Conservation (phyloP, 1,140 invertebrate species). For the Leptinotarsa undecemlineata region DNA sequence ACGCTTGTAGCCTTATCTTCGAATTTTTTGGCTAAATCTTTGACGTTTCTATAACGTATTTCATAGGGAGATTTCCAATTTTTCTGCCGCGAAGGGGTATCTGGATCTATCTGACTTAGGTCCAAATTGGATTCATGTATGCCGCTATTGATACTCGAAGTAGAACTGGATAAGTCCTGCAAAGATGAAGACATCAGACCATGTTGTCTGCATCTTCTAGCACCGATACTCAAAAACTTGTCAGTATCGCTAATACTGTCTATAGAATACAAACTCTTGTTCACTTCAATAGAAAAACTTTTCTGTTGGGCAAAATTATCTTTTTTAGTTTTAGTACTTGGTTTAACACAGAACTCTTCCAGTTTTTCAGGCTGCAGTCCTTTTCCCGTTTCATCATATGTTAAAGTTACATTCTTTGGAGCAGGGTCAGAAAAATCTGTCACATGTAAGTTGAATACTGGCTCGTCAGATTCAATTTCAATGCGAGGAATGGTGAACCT, state of each 20-base stretch:
- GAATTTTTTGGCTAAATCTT: slow-evolving; percentile 64
- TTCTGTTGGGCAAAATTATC: slow-evolving; percentile 47
- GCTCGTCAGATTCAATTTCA: slow-evolving; percentile 48
- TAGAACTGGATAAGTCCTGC: slow-evolving; percentile 54
- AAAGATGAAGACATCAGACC: slow-evolving; percentile 45
- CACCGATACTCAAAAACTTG: slow-evolving; percentile 44
- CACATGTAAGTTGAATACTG: slow-evolving; percentile 51
- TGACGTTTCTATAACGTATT: slow-evolving; percentile 59
- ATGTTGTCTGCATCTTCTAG: slow-evolving; percentile 41
- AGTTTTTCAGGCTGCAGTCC: slow-evolving; percentile 39
- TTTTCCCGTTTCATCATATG: slow-evolving; percentile 47
- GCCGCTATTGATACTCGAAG: slow-evolving; percentile 52
- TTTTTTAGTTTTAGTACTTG: slow-evolving; percentile 36
- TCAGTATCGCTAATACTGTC: slow-evolving; percentile 42
- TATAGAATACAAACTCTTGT: slow-evolving; percentile 41
- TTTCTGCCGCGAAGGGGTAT: slow-evolving; percentile 52
- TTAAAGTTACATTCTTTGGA: slow-evolving; percentile 48
- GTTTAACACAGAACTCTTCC: slow-evolving; percentile 37
- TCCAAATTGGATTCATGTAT: slow-evolving; percentile 52
- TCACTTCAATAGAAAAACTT: slow-evolving; percentile 49
- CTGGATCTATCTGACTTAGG: slow-evolving; percentile 51
- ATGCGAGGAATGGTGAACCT: slow-evolving; percentile 51
- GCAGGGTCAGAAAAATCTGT: slow-evolving; percentile 52
- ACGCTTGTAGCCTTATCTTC: slow-evolving; percentile 49
- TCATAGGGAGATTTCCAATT: slow-evolving; percentile 63